phyloP scores from a whole-genome alignment of 2,888 invertebrate genomes.

The Kuschelorhynchus macadamiae region DNA sequence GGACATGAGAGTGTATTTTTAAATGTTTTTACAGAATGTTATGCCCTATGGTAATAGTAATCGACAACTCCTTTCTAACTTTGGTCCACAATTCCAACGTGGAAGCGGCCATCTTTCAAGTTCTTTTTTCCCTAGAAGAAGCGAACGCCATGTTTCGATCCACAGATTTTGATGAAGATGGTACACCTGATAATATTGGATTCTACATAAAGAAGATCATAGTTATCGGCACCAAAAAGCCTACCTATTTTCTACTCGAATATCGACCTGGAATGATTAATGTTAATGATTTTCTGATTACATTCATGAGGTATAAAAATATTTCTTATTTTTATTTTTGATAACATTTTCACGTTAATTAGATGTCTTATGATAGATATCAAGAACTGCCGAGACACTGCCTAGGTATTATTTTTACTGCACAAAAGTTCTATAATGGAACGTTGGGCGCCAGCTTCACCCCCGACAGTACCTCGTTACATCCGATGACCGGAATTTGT shows the following conservation, averaged over 20 bases:
- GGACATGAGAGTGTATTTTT: no score
- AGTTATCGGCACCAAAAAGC: conserved; percentile 66
- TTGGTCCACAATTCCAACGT: conserved; percentile 69
- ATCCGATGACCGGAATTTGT: conserved; percentile 70
- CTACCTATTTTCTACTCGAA: conserved; percentile 67
- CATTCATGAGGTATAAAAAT: conserved; percentile 27
- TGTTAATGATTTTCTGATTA: conserved; percentile 68
- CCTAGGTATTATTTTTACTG: conserved; percentile 71
- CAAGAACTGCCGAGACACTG: conserved; percentile 70
- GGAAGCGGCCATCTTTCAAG: conserved; percentile 68
- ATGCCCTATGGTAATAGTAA: conserved; percentile 70
- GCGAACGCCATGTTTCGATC: conserved; percentile 72
- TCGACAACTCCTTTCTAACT: conserved; percentile 70
- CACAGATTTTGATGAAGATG: conserved; percentile 72
- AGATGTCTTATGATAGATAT: no score
- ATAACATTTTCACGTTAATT: no score
- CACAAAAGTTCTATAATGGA: conserved; percentile 70
- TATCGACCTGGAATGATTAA: conserved; percentile 62
- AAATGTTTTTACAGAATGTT: conserved; percentile 57
- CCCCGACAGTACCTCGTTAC: conserved; percentile 51
- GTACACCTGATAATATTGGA: conserved; percentile 72
- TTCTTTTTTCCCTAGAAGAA: conserved; percentile 71
- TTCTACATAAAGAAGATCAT: conserved; percentile 71
- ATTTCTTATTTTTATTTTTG: conserved; percentile 11
- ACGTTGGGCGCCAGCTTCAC: conserved; percentile 68